Evolutionary conservation across 2,888 invertebrate genomes (phyloP), one percentile per base, ranked within the genome.

Genomic region (Augochlorella aurata): DNA sequence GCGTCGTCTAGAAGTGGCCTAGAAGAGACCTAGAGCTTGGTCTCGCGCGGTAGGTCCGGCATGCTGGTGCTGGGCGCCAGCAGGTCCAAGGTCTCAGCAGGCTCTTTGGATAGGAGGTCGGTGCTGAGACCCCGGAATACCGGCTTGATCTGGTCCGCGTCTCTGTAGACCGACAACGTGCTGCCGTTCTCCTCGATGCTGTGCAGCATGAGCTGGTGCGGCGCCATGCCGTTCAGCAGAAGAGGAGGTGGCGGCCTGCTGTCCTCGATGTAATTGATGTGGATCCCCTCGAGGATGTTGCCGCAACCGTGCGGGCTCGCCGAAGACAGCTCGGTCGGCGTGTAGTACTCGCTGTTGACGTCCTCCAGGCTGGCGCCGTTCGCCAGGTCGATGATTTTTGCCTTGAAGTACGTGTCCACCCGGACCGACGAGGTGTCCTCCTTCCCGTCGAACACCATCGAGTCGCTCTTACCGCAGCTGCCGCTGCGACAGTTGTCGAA

Each of bases 401-500:
- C 94, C 92, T 96, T 96, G 89, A 96, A 95, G 90, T 96, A 96
- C 91, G 95, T 95, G 92, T 96, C 96, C 85, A 96, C 94, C 21
- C 81, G 90, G 50, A 78, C 82, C 70, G 65, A 63, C 3, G 61
- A 54, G 12, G 79, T 78, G 16, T 83, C 83, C 90, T 96, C 96
- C 74, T 94, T 94, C 3, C 95, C 95, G 87, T 97, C 96, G 94
- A 97, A 96, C 10, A 96, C 95, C 89, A 95, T 95, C 8, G 97
- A 97, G 92, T 97, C 97, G 86, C 97, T 96, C 49, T 95, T 94
- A 4, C 89, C 88, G 66, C 88, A 89, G 14, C 89, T 89, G 12
- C 88, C 88, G 87, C 97, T 97, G 54, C 98, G 96, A 92, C 99
- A 99, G 94, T 98, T 98, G 93, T 98, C 98, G 92, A 98, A 96